Evolutionary conservation across 92 coral and sea anemone species (phyloP).

Genomic region (Phymanthus crucifer): DNA sequence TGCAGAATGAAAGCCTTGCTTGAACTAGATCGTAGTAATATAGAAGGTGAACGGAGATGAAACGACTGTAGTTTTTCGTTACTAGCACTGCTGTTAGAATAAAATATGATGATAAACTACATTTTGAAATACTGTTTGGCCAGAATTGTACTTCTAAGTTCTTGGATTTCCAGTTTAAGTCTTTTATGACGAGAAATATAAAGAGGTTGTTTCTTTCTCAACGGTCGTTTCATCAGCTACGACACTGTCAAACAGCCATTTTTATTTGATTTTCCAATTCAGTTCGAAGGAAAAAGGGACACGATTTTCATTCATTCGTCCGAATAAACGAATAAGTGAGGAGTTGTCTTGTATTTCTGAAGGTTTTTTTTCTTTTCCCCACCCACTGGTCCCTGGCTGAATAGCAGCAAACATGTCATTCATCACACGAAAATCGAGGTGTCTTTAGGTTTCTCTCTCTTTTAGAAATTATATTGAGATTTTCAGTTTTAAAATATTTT

Average conservation of each 20-base stretch:
- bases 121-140: constrained; percentile 3
- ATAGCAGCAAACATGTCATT: background rate
- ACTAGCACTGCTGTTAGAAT: background rate
- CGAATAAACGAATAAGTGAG: background rate
- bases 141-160: constrained; percentile 8
- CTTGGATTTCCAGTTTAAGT: background rate
- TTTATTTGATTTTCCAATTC: background rate
- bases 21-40: background rate
- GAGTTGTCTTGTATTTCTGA: background rate
- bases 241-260: constrained; percentile 18
- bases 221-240: background rate
- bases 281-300: constrained; percentile 1
- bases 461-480: background rate
- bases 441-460: background rate
- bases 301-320: constrained; percentile 1
- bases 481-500: background rate
- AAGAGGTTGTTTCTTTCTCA: background rate
- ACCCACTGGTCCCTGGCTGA: constrained; percentile 15
- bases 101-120: background rate
- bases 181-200: constrained; percentile 8
- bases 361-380: background rate
- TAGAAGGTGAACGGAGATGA: background rate
- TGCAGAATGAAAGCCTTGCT: background rate
- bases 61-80: background rate
- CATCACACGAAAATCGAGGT: background rate